These are phyloP conservation scores for Tenualosa ilisha DNA, from an alignment of 2,797 vertebrate species.

Conservation along the genomic window DNA sequence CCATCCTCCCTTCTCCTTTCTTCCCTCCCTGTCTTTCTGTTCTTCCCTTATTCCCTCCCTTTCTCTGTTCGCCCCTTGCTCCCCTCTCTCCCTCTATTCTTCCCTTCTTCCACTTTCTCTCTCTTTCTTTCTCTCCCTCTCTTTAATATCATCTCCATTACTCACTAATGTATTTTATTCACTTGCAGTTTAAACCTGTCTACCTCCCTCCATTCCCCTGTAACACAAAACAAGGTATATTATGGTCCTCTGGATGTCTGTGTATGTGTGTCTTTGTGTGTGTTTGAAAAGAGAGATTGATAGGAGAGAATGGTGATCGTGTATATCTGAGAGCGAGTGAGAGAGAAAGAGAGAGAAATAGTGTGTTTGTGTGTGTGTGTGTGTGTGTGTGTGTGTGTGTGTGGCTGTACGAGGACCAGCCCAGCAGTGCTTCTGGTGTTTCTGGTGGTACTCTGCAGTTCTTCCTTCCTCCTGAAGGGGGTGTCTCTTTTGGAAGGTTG, in stretches of 20 bases:
- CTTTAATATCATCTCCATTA: conserved; percentile 51
- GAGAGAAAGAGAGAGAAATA: too few relatives aligned
- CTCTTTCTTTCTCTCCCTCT: conserved; percentile 38
- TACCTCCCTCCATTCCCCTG: conserved; percentile 68
- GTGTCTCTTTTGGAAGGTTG: not conserved
- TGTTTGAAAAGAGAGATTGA: not conserved
- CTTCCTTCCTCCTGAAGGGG: conserved; percentile 1
- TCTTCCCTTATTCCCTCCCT: not conserved
- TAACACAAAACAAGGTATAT: conserved; percentile 74
- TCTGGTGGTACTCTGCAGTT: conserved; percentile 33
- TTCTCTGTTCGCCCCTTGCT: not conserved
- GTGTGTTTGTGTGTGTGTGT: conserved; percentile 24
- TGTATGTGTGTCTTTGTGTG: conserved; percentile 7
- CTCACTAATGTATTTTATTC: conserved; percentile 59
- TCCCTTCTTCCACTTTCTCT: conserved; percentile 17
- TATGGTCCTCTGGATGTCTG: conserved; percentile 27
- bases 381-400: conserved; percentile 40
- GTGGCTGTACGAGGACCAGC: not conserved
- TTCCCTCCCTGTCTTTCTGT: not conserved
- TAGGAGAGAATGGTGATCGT: not conserved
- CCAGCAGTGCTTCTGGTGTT: conserved; percentile 1
- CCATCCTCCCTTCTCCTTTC: not conserved
- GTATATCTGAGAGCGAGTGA: not conserved
- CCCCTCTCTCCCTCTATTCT: conserved; percentile 25
- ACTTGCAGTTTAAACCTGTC: conserved; percentile 72